These are phyloP conservation scores for Morpho helenor DNA, from an alignment of 2,888 invertebrate species.

Conservation along the genomic window DNA sequence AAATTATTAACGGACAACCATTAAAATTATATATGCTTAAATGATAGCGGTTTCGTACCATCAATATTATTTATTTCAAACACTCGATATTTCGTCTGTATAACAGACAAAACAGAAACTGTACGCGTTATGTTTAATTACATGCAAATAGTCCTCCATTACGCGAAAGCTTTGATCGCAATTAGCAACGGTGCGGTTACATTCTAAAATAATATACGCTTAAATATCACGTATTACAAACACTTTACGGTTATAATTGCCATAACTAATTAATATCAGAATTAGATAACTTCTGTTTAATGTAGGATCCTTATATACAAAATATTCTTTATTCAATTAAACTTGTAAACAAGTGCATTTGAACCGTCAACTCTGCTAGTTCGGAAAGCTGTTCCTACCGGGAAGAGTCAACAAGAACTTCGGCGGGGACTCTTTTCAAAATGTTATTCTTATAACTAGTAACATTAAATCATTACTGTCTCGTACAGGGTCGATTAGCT, in stretches of 20 bases:
- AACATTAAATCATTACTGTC: too few relatives aligned
- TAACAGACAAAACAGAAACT: constrained; percentile 18
- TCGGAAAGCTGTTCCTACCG: too few relatives aligned
- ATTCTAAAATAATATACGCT: constrained; percentile 13
- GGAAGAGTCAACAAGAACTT: too few relatives aligned
- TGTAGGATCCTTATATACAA: neutral
- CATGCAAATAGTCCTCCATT: constrained; percentile 40
- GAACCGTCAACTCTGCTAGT: too few relatives aligned
- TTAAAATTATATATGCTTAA: constrained; percentile 20
- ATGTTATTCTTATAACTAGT: too few relatives aligned
- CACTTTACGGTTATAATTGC: constrained; percentile 3
- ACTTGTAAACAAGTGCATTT: too few relatives aligned
- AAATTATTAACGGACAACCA: neutral
- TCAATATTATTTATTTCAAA: too few relatives aligned
- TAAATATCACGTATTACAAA: neutral
- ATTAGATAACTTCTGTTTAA: neutral
- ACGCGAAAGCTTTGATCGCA: constrained; percentile 45
- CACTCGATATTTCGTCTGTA: too few relatives aligned
- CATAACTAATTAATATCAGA: constrained; percentile 5
- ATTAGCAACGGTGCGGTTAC: constrained; percentile 26
- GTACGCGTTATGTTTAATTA: constrained; percentile 48
- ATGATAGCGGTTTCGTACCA: too few relatives aligned
- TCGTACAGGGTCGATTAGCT: too few relatives aligned
- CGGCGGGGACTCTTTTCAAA: too few relatives aligned
- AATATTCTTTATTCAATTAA: too few relatives aligned